Evolutionary conservation across 2,888 invertebrate genomes (phyloP), one percentile per base, ranked within the genome.

Genomic region (Ochropacha duplaris): DNA sequence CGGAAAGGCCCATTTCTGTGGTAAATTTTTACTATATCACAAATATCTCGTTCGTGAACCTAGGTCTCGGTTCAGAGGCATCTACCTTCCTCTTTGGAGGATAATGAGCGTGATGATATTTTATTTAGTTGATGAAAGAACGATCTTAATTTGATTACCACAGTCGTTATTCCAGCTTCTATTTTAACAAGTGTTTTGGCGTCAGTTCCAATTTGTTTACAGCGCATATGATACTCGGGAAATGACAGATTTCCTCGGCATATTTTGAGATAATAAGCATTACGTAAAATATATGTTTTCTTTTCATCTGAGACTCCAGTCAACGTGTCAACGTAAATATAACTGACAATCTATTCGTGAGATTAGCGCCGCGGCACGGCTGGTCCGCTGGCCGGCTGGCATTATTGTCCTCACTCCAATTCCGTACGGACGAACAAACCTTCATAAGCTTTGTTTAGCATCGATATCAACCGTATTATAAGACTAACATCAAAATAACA

Each of bases 401-500:
- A 3, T 16, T 22, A 52, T 52, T 31, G 69, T 69, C 72, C 70
- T 72, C 72, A 68, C 65, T 68, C 65, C 64, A 57, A 66, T 61
- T 68, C 60, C 57, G 63, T 50, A 58, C 52, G 36, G 4, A 12
- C 12, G 36, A 11, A 12, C 12, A 52, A 70, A 67, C 67, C 70
- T 76, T 71, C 69, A 62, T 66, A 61, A 68, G 70, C 78, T 74
- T 75, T 78, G 75, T 78, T 71, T 67, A 71, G 71, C 72, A 44
- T 44, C 19, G 59, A 62, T 65, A 65, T 57, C 60, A 57, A 56
- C 54, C 51, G 61, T 71, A 74, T 77, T 74, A 71, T 72, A 74
- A 76, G 71, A 74, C 68, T 67, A 74, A 80, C 68, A 79, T 83
- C 66, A 76, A 83, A 84, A 83, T 83, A 83, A 79, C 76, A 79